Evolutionary conservation across 2,888 invertebrate genomes (phyloP), one percentile per base, ranked within the genome.

Genomic region (Sphinx pinastri): DNA sequence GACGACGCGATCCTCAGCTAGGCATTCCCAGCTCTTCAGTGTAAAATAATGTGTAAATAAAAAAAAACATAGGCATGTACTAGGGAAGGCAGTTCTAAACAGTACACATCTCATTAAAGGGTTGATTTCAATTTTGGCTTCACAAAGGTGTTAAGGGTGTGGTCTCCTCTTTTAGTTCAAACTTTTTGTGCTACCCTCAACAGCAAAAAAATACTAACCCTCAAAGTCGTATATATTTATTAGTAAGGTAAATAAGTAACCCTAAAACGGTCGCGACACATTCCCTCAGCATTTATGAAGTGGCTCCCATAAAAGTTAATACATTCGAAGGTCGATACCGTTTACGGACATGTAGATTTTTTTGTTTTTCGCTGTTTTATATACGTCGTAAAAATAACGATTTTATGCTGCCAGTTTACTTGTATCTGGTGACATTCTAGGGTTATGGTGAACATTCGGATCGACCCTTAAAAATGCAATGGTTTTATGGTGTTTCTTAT

Each of bases 271-370:
- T 67, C 52, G 38, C 4, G 11, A n/a, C 31, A 52, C 47, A n/a
- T 47, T 47, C 60, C 59, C 12, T 63, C 63, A 63, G 63, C 63
- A 16, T 63, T 49, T 63, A 49, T 63, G 49, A 49, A 63, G 63
- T 63, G 63, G 63, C 47, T 63, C 63, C 19, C 8, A 49, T 63
- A 63, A 63, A 63, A 12, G 10, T 60, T 7, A 63, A 47, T 19
- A 19, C 16, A 2, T 49, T 16, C 19, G 47, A 63, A 63, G 63
- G 63, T 49, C 63, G 49, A 19, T 13, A 19, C 19, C 19, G 16
- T 63, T 63, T 63, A 63, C 63, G 63, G 19, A 47, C 47, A 19
- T 63, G 63, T 63, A 63, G 47, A 49, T 63, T 63, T 63, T 63
- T 63, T 49, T 49, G 63, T 13, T 13, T 16, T 47, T 13, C 45